Conservation (phyloP, 2,888 invertebrate species). For the Andrena praecox region DNA sequence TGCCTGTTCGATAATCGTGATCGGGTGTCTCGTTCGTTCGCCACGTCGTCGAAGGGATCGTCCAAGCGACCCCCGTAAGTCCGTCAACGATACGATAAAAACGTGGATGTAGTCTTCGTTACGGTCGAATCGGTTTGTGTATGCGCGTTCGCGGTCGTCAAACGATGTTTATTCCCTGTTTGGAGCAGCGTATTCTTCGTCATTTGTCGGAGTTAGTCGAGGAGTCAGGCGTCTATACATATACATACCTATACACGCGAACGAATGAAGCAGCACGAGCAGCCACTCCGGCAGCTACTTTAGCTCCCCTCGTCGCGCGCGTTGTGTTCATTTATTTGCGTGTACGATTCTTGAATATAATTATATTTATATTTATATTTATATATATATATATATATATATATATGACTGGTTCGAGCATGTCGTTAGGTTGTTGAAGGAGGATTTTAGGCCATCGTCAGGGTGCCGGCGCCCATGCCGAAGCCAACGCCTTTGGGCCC, state of each 20-base stretch:
- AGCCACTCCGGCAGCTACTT: too few relatives aligned
- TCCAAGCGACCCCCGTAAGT: slow-evolving; percentile 5
- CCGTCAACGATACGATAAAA: slow-evolving; percentile 15
- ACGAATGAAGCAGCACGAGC: not conserved
- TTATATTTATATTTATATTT: slow-evolving; percentile 58
- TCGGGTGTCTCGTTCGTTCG: slow-evolving; percentile 59
- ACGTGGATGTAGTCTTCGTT: slow-evolving; percentile 28
- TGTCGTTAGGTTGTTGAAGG: slow-evolving; percentile 30
- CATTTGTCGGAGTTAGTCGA: slow-evolving; percentile 60
- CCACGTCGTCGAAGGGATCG: slow-evolving; percentile 40
- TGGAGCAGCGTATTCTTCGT: slow-evolving; percentile 58
- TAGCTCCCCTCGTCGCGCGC: not conserved
- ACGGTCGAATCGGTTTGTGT: slow-evolving; percentile 24
- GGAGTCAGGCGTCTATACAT: slow-evolving; percentile 62
- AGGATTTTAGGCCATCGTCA: slow-evolving; percentile 92
- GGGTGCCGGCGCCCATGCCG: slow-evolving; percentile 95
- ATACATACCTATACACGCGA: slow-evolving; percentile 37
- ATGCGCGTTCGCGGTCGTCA: slow-evolving; percentile 28
- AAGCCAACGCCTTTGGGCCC: slow-evolving; percentile 96
- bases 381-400: slow-evolving; percentile 64
- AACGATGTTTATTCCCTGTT: not conserved
- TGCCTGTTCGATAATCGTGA: slow-evolving; percentile 51
- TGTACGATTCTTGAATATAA: slow-evolving; percentile 28
- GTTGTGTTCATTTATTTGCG: slow-evolving; percentile 20
- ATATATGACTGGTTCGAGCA: slow-evolving; percentile 60